phyloP scores from a whole-genome alignment of 2,888 invertebrate species.

The Anthophora plumipes region DNA sequence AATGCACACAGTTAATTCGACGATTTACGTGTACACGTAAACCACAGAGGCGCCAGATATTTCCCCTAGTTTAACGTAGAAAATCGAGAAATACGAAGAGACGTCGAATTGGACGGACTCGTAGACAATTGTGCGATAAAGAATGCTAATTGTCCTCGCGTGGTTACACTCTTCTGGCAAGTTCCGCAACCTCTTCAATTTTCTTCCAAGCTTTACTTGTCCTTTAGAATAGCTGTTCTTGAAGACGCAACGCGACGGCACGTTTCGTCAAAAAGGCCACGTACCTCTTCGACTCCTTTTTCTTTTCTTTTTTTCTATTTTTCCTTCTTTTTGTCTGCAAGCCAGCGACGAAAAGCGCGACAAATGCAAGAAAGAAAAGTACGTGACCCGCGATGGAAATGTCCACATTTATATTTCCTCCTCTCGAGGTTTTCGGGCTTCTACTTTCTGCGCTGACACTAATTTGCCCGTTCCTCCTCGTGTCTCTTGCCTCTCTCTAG shows the following conservation, averaged over 20 bases:
- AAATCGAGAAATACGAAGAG: not conserved
- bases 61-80: not conserved
- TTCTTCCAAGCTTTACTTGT: not conserved
- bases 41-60: not conserved
- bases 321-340: not conserved
- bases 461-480: conserved; percentile 55
- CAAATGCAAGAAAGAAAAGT: conserved; percentile 60
- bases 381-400: conserved; percentile 54
- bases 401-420: conserved; percentile 57
- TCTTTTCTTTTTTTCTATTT: not conserved
- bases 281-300: conserved; percentile 15
- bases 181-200: conserved; percentile 10
- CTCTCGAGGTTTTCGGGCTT: conserved; percentile 57
- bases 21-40: too few relatives aligned
- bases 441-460: conserved; percentile 54
- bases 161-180: not conserved
- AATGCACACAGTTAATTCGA: too few relatives aligned
- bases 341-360: conserved; percentile 49
- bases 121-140: not conserved
- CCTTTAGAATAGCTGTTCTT: conserved; percentile 30
- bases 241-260: conserved; percentile 28
- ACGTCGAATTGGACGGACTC: not conserved
- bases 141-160: conserved; percentile 29
- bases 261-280: conserved; percentile 42
- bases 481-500: conserved; percentile 29